Evolutionary conservation across 2,797 vertebrate species (phyloP), one percentile per base, ranked within the genome.

Genomic region (Echeneis naucrates): DNA sequence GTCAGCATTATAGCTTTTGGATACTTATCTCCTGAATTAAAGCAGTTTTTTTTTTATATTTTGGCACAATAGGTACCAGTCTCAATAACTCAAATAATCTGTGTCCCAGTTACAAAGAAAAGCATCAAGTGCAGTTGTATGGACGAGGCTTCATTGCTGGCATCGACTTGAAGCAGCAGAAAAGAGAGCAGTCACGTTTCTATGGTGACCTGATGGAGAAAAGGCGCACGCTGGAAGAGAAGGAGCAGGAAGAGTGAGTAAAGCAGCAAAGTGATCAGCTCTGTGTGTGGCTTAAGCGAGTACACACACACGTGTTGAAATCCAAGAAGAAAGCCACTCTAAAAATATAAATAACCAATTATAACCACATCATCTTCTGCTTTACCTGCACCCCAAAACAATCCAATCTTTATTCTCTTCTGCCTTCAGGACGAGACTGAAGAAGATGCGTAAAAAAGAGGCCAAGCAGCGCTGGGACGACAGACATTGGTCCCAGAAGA

Each of bases 401-500:
- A 0, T 24, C 17, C 8, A 23, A 24, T 51, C 21, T 40, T 45
- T 38, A 13, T 17, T 45, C 11, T 40, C 24, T 21, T 5, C 66
- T 52, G 16, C 0, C 54, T 35, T 13, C 89, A 99, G 98, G 88
- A 90, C 92, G 1, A 93, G 97, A 57, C 92, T 99, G 77, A 97
- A 98, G 78, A 99, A 99, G 88, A 93, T 99, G 85, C 93, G 97
- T 9, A 99, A 99, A 90, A 99, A 99, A 81, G 98, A 99, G 74
- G 98, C 97, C 55, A 99, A 99, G 89, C 98, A 99, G 87, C 96
- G 98, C 77, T 99, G 98, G 98, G 98, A 99, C 5, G 97, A 99
- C 87, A 86, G 98, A 6, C 98, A 99, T 78, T 99, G 98, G 98
- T 98, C 97, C n/a, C 98, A 99, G 94, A 99, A 99, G 94, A 99